These are phyloP conservation scores for Sebastes taczanowskii DNA, from an alignment of 2,797 vertebrate genomes.

Conservation along the genomic window DNA sequence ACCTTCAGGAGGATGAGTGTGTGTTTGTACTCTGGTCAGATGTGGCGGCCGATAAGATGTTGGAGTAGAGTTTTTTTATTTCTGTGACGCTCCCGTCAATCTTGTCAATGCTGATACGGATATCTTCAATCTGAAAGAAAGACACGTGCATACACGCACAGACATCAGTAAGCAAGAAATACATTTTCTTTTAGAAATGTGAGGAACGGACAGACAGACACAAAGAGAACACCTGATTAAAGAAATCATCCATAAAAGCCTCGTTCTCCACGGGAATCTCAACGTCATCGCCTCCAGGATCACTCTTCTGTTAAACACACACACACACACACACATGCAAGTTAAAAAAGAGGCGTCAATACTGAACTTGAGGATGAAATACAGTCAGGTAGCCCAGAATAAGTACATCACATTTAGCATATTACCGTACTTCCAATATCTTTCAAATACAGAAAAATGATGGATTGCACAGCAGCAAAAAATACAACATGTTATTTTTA, in stretches of 20 bases:
- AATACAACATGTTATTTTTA: neutral
- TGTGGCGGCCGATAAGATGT: conserved; percentile 92
- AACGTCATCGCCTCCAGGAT: conserved; percentile 85
- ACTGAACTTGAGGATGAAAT: neutral
- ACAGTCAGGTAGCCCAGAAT: neutral
- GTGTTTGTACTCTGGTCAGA: conserved; percentile 89
- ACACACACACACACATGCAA: conserved; percentile 17
- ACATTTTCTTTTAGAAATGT: neutral
- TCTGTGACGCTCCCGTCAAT: conserved; percentile 90
- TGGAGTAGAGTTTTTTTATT: conserved; percentile 92
- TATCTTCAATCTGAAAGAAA: conserved; percentile 88
- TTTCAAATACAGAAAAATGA: neutral
- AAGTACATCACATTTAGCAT: neutral
- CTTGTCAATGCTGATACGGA: conserved; percentile 91
- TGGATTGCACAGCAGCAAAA: neutral
- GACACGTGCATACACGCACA: neutral
- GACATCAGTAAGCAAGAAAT: neutral
- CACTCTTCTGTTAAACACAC: conserved; percentile 80
- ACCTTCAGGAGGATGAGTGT: neutral
- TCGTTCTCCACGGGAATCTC: conserved; percentile 90
- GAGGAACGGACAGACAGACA: neutral
- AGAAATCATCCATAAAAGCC: conserved; percentile 96
- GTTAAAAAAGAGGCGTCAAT: neutral
- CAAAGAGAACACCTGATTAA: conserved; percentile 84
- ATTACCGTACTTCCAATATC: neutral